These are phyloP conservation scores for Entomobrya proxima DNA, from an alignment of 2,888 invertebrate genomes.

Conservation along the genomic window DNA sequence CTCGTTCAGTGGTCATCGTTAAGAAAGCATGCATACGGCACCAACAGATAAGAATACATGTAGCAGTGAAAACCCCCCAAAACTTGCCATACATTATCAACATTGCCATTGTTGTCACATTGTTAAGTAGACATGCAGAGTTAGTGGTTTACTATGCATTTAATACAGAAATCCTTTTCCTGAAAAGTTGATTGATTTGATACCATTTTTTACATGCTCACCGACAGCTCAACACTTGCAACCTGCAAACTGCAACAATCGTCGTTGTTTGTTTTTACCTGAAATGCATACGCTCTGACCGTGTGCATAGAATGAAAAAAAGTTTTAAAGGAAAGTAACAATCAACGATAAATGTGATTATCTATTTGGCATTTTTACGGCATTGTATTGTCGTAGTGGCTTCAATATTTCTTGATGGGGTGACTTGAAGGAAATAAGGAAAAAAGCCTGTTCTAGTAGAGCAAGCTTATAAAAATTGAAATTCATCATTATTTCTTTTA, in stretches of 20 bases:
- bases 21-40: background rate
- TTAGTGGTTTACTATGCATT: background rate
- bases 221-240: slow-evolving; percentile 37
- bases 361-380: background rate
- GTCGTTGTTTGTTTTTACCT: background rate
- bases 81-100: background rate
- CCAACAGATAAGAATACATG: background rate
- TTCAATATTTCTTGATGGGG: background rate
- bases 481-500: background rate
- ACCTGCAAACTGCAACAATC: background rate
- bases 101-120: background rate
- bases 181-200: background rate
- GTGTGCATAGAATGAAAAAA: slow-evolving; percentile 17
- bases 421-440: slow-evolving; percentile 2
- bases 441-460: slow-evolving; percentile 55
- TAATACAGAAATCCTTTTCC: background rate
- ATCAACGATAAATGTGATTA: slow-evolving; percentile 27
- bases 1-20: slow-evolving; percentile 45
- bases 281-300: slow-evolving; percentile 40
- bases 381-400: background rate
- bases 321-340: slow-evolving; percentile 13
- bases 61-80: slow-evolving; percentile 7
- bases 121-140: background rate
- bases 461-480: slow-evolving; percentile 48
- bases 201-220: slow-evolving; percentile 25